phyloP scores from a whole-genome alignment of 2,888 invertebrate genomes.

The Nebria salina region DNA sequence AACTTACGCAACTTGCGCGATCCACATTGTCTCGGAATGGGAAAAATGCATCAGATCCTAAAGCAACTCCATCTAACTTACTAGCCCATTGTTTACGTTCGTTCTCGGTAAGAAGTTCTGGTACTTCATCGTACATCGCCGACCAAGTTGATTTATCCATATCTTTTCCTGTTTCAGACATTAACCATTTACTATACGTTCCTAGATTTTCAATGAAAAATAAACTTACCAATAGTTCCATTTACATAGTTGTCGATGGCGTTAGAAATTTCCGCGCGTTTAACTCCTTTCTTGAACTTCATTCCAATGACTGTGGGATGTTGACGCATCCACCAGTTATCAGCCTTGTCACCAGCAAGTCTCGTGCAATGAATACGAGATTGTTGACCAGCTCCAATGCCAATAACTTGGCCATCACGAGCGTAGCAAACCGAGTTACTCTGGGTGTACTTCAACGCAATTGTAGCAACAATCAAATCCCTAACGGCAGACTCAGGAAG shows the following conservation, averaged over 20 bases:
- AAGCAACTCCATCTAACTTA: slow-evolving; percentile 77
- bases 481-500: slow-evolving; percentile 80
- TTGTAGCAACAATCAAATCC: slow-evolving; percentile 94
- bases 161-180: slow-evolving; percentile 71
- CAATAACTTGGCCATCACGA: slow-evolving; percentile 89
- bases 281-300: slow-evolving; percentile 86
- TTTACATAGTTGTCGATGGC: slow-evolving; percentile 95
- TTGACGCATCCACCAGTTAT: slow-evolving; percentile 97
- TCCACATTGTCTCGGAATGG: slow-evolving; percentile 98
- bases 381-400: slow-evolving; percentile 99
- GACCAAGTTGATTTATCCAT: slow-evolving; percentile 81
- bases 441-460: slow-evolving; percentile 97
- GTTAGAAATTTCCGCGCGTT: slow-evolving; percentile 93
- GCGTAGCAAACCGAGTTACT: slow-evolving; percentile 99
- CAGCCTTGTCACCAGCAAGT: slow-evolving; percentile 96
- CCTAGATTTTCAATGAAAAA: slow-evolving; percentile 2
- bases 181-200: slow-evolving; percentile 15
- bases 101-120: slow-evolving; percentile 73
- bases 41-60: slow-evolving; percentile 98
- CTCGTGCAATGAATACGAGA: slow-evolving; percentile 98
- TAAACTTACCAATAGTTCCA: slow-evolving; percentile 79
- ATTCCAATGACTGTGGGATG: slow-evolving; percentile 86
- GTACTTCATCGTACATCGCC: slow-evolving; percentile 77
- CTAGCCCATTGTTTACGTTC: slow-evolving; percentile 76
- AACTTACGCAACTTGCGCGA: slow-evolving; percentile 82